Base-by-base conservation (phyloP, 2,797 vertebrate species). In the Ambastaia sidthimunki region DNA sequence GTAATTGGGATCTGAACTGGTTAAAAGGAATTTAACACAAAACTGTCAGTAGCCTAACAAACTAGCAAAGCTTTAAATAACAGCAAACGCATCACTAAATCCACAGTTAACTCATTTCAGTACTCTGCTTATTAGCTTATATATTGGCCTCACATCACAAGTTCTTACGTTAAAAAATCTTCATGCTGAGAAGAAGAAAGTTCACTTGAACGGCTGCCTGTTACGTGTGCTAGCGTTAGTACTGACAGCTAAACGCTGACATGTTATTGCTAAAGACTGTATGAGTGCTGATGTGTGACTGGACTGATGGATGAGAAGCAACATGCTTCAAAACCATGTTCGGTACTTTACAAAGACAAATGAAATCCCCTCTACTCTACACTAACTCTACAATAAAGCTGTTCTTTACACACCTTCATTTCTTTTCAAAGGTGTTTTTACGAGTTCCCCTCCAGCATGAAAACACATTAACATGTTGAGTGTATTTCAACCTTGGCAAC, bases 371-470 rank as follows among this genome's bases (percentile, higher is more conserved):
- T 16, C 52, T 68, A 59, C 63, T 18, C 19, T 76, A 79, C 54
- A 19, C 71, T 75, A 68, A 16, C 7, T 18, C 81, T 59, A 66
- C 79, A 73, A 13, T 52, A 11, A 71, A 71, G 48, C 79, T 81
- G 72, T 85, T 85, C 80, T 84, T 80, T 74, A 85, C 78, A 34
- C 55, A 57, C 18, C 28, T 31, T n/a, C 13, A 71, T 1, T 28
- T 2, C 25, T 62, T 28, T 13, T 63, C 6, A 25, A 60, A 4
- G 5, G 41, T 73, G 34, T 31, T n/a, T 47, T 16, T 7, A 54
- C 15, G 4, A 54, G 6, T 11, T 23, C 15, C 19, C 19, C 18
- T 28, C 28, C 34, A 28, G 21, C 55, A 59, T 7, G 1, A 25
- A 23, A 25, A 60, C 16, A 18, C 10, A 63, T 63, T 31, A 18